Evolutionary conservation across 37 sponge, comb jelly and placozoan genomes (phyloP), one percentile per base, ranked within the genome.

Genomic region (Cliona cf. orientalis): DNA sequence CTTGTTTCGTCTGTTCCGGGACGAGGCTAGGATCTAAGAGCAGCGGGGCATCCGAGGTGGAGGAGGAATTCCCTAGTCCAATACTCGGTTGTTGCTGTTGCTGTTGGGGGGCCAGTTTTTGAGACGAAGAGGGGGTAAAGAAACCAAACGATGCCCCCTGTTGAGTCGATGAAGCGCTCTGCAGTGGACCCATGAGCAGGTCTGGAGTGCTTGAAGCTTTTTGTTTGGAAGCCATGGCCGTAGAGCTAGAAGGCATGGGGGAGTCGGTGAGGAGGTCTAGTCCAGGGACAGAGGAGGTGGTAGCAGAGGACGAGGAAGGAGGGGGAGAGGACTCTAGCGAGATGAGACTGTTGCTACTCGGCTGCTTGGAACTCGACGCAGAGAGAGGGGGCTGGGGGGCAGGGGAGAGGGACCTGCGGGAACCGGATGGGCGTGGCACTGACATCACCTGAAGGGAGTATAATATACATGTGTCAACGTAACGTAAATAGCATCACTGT

Each of bases 371-470:
- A 29, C 32, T 49, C 53, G 72, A 72, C 14, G 71, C 5, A 38
- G 12, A 22, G 2, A 22, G 25, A 22, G 42, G 25, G 71, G 71
- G 6, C 1, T 23, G 3, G 55, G 28, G 59, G 44, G 58, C 36
- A 12, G 79, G 67, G 39, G 79, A 66, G 0, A 55, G 39, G 12
- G 55, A 66, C 4, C 22, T 46, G 21, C 55, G 41, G 25, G 12
- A 21, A 56, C 39, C 14, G 57, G 56, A 25, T 12, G 80, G 80
- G 1, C 80, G 78, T 63, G 65, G 78, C 14, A 78, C 35, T 44
- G 78, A 65, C 9, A 65, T 9, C 36, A 57, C 39, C 76, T 61
- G 60, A 5, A 31, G 55, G 5, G 42, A 42, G 46, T 12, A 67
- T 26, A 62, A 49, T 49, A 17, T 49, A 49, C 55, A 49, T 49